A percentile compares a stretch with the other conserved stretches of the same genome.
phyloP scores from a whole-genome alignment of 2,888 invertebrate species.

The Papilio demoleus region DNA sequence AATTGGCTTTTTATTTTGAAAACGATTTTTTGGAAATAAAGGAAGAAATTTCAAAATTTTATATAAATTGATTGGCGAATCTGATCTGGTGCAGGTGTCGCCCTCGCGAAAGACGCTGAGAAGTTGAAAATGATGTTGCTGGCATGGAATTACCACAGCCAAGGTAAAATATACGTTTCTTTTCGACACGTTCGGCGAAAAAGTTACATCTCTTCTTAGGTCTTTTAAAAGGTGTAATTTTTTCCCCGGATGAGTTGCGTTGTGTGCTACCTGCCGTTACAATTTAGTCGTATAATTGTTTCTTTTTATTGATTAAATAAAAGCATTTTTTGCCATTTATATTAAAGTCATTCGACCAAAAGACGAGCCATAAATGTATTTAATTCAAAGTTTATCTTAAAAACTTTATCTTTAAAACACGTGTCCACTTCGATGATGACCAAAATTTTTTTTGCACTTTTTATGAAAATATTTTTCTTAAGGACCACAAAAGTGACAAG shows the following conservation, averaged over 20 bases:
- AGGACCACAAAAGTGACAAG: too few species aligned
- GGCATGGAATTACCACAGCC: conserved; percentile 93
- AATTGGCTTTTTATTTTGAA: conserved; percentile 51
- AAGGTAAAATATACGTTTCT: conserved; percentile 76
- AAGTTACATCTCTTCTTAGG: not conserved
- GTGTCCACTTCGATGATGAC: not conserved
- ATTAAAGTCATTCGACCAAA: too few species aligned
- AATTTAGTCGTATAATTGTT: not conserved
- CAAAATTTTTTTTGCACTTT: not conserved
- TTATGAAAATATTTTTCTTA: too few species aligned
- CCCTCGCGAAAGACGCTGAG: conserved; percentile 91
- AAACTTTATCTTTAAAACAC: not conserved
- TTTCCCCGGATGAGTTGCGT: not conserved
- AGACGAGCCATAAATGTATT: not conserved
- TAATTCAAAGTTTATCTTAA: not conserved
- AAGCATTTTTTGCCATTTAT: too few species aligned
- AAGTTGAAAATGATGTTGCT: conserved; percentile 94
- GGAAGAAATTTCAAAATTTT: conserved; percentile 42
- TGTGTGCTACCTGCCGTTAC: not conserved
- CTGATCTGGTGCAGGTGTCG: conserved; percentile 83
- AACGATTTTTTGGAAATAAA: conserved; percentile 61
- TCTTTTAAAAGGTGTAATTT: too few species aligned
- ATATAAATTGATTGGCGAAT: conserved; percentile 73
- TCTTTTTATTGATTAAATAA: too few species aligned
- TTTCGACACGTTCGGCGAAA: not conserved